Conservation (phyloP, 2,888 invertebrate genomes). For the Neoaliturus tenellus region DNA sequence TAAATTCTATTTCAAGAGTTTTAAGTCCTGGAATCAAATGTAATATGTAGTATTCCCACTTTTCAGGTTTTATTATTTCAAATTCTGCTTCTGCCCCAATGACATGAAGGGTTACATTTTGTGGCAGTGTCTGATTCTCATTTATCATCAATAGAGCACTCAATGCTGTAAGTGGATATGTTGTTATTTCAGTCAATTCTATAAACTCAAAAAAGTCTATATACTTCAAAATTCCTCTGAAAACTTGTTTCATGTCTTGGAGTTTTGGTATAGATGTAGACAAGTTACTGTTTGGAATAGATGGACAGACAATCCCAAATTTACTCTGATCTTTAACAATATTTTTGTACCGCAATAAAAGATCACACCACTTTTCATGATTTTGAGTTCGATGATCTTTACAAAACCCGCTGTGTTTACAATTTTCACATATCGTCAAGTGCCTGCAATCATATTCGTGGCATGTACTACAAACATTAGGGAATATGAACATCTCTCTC, state of each 20-base stretch:
- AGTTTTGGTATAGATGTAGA: not conserved
- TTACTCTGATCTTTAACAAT: constrained; percentile 72
- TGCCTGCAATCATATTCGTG: constrained; percentile 75
- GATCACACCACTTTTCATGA: constrained; percentile 79
- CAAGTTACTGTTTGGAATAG: constrained; percentile 15
- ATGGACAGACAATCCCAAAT: constrained; percentile 34
- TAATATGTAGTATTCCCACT: constrained; percentile 83
- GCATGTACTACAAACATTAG: constrained; percentile 79
- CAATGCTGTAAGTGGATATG: constrained; percentile 67
- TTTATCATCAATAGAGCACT: constrained; percentile 58
- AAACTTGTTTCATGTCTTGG: constrained; percentile 20
- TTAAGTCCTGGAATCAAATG: constrained; percentile 78
- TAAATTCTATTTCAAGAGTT: constrained; percentile 77
- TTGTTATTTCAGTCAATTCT: constrained; percentile 67
- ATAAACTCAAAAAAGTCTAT: constrained; percentile 51
- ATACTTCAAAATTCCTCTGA: not conserved
- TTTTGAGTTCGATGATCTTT: constrained; percentile 69
- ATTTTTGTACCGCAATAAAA: constrained; percentile 78
- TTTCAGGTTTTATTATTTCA: constrained; percentile 80
- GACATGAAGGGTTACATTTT: constrained; percentile 72
- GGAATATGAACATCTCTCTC: constrained; percentile 82
- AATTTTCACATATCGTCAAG: constrained; percentile 76
- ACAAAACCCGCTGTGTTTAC: constrained; percentile 75
- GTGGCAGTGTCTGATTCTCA: not conserved
- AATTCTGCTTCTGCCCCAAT: constrained; percentile 84